Evolutionary conservation across 2,888 invertebrate genomes (phyloP).

Genomic region (Trichogramma dendrolimi): DNA sequence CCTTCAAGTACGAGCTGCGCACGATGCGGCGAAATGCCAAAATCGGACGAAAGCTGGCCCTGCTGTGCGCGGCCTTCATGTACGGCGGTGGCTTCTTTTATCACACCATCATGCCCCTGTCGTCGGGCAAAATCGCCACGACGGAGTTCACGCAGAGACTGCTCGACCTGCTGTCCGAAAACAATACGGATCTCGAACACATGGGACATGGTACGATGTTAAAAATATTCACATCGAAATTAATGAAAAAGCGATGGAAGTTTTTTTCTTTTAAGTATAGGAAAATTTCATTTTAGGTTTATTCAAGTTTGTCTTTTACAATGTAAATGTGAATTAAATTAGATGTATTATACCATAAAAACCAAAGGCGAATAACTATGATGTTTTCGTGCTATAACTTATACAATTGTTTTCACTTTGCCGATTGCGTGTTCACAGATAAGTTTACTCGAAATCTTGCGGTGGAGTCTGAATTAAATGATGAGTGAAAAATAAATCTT

Average conservation of each 20-base stretch:
- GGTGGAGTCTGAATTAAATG: too few species aligned
- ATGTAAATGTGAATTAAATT: too few species aligned
- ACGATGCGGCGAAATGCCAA: constrained; percentile 40
- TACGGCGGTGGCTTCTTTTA: constrained; percentile 41
- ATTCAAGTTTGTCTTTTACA: too few species aligned
- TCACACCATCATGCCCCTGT: constrained; percentile 40
- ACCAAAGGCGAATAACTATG: too few species aligned
- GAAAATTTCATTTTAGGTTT: too few species aligned
- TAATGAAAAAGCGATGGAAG: not conserved
- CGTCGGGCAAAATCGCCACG: constrained; percentile 31
- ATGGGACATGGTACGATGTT: not conserved
- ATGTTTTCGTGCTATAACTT: too few species aligned
- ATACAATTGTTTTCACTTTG: too few species aligned
- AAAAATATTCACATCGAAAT: not conserved
- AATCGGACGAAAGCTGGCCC: constrained; percentile 32
- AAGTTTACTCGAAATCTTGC: too few species aligned
- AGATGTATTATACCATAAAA: too few species aligned
- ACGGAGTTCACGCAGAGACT: constrained; percentile 21
- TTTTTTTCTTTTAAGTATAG: not conserved
- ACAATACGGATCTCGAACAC: not conserved
- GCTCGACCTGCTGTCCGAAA: not conserved
- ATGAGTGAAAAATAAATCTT: too few species aligned
- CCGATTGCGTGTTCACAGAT: too few species aligned
- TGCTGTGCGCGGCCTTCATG: constrained; percentile 35
- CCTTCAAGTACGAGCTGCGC: constrained; percentile 1